Base-by-base conservation (phyloP, 2,113 vertebrate species). In the Channa argus region DNA sequence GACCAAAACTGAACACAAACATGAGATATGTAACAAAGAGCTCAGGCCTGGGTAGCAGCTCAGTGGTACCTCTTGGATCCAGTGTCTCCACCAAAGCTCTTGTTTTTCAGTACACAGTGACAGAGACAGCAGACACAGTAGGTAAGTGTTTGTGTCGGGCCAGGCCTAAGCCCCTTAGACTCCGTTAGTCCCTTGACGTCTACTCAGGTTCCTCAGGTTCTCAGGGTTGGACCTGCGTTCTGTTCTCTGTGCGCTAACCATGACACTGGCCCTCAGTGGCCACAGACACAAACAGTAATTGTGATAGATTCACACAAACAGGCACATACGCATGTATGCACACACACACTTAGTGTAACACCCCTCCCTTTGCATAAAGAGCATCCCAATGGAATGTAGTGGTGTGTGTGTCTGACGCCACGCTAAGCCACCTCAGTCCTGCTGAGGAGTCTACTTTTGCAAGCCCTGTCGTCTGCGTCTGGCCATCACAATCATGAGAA, bases 401-500 rank as follows among this genome's bases (percentile, higher is more conserved):
- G 89, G 88, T 90, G 89, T 89, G 86, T 82, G 82, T 61, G 87
- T 90, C 89, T 93, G 94, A 94, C 94, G 93, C 94, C 94, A 93
- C 15, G 63, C 78, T 94, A 94, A 94, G 93, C 94, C 94, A 88
- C 85, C 91, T 89, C 85, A 92, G 93, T 88, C 90, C 93, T 90
- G 91, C 89, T 92, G 91, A 92, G 92, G 88, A 91, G 86, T 86
- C 86, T 83, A 92, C 89, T 93, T 89, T 92, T 91, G 88, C 86
- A 93, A 92, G 89, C 84, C 86, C 86, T 79, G 88, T 89, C 86
- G 89, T 94, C 92, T 94, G 86, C 71, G 91, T 93, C 91, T 92
- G 88, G 92, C 88, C 90, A 77, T 93, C 84, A 90, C 87, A 91
- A 82, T 93, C 92, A 93, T 93, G 92, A 94, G 92, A 94, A 94